A percentile compares a stretch with the other conserved stretches of the same genome.
Evolutionary conservation across 2,797 vertebrate species (phyloP).

Genomic region (Notolabrus celidotus): DNA sequence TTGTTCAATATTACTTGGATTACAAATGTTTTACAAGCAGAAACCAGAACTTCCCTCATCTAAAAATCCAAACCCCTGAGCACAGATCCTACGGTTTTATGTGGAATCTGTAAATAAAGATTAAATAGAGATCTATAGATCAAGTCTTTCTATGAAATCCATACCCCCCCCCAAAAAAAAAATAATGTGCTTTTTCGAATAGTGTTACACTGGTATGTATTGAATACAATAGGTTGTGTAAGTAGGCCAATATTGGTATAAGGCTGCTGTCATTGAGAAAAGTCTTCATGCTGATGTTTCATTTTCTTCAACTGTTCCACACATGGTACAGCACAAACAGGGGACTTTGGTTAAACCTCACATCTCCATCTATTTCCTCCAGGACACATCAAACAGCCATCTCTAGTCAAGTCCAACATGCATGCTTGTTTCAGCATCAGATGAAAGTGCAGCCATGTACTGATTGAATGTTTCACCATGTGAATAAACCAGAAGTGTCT

Average conservation of each 20-base stretch:
- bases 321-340: slow-evolving; percentile 26
- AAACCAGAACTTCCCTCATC: too few species aligned
- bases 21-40: too few species aligned
- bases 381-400: slow-evolving; percentile 64
- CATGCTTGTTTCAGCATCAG: slow-evolving; percentile 42
- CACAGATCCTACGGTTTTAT: too few species aligned
- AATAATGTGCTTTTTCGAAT: neutral
- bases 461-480: slow-evolving; percentile 55
- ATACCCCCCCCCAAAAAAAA: too few species aligned
- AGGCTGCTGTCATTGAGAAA: slow-evolving; percentile 21
- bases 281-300: slow-evolving; percentile 22
- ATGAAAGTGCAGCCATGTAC: slow-evolving; percentile 55
- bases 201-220: slow-evolving; percentile 17
- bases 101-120: too few species aligned
- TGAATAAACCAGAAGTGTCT: slow-evolving; percentile 50
- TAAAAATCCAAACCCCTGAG: too few species aligned
- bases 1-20: too few species aligned
- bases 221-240: neutral
- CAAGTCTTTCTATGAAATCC: neutral
- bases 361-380: slow-evolving; percentile 45
- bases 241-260: slow-evolving; percentile 12
- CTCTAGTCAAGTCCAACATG: slow-evolving; percentile 56
- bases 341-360: slow-evolving; percentile 52
- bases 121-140: neutral
- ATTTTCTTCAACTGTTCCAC: slow-evolving; percentile 31